A percentile compares a stretch with the other conserved stretches of the same genome.
Evolutionary conservation across 2,113 vertebrate species (phyloP).

Genomic region (Chlamydotis undulata): DNA sequence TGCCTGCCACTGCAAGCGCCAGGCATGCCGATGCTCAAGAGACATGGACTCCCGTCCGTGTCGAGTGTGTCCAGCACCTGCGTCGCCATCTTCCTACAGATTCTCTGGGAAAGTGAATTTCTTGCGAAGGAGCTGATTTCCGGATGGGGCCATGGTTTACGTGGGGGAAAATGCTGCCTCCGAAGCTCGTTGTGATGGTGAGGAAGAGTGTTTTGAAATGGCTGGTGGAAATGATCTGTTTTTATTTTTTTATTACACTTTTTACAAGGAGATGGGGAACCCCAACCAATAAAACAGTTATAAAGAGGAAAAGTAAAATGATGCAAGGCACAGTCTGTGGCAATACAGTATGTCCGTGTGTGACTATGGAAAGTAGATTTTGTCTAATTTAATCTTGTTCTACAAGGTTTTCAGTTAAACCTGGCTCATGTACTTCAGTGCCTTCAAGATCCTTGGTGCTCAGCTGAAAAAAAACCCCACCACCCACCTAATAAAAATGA

Average conservation of each 20-base stretch:
- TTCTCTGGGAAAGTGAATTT: not conserved
- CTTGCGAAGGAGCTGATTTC: not conserved
- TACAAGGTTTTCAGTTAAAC: not conserved
- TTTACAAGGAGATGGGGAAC: not conserved
- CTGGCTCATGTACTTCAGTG: not conserved
- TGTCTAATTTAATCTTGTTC: not conserved
- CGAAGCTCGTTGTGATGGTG: not conserved
- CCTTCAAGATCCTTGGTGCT: not conserved
- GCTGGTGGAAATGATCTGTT: not conserved
- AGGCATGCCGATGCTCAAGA: not conserved
- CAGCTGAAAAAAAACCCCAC: not conserved
- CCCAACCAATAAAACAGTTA: not conserved
- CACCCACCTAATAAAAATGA: not conserved
- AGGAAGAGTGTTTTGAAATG: not conserved
- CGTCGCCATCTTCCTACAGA: rapidly evolving
- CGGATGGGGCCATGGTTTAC: rapidly evolving
- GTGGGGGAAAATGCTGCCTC: not conserved
- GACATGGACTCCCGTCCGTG: rapidly evolving
- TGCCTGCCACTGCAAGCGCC: rapidly evolving
- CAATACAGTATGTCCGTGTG: not conserved
- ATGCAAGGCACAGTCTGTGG: not conserved
- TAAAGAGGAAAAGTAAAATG: not conserved
- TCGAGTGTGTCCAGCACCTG: rapidly evolving
- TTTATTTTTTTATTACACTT: not conserved
- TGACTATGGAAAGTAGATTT: not conserved